phyloP scores from a whole-genome alignment of 1,140 invertebrate species.

The Nephila pilipes region DNA sequence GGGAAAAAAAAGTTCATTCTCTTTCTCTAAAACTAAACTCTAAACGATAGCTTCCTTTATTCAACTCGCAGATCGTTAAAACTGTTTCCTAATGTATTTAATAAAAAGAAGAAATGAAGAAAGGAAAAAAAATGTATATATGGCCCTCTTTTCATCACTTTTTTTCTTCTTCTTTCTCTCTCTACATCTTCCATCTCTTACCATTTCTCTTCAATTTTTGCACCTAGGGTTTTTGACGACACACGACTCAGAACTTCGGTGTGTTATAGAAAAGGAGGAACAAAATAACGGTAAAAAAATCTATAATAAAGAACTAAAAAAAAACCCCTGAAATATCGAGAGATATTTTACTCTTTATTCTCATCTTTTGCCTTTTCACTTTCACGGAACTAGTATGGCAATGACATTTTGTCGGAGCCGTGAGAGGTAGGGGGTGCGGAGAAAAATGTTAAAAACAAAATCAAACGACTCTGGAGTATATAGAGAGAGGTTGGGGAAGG shows the following conservation, averaged over 20 bases:
- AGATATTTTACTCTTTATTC: slow-evolving; percentile 60
- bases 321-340: slow-evolving; percentile 39
- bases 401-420: slow-evolving; percentile 50
- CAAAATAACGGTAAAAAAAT: background rate
- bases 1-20: background rate
- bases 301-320: slow-evolving; percentile 4
- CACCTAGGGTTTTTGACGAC: slow-evolving; percentile 42
- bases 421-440: background rate
- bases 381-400: background rate
- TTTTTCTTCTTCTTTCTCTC: background rate
- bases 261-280: background rate
- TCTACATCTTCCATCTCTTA: background rate
- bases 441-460: slow-evolving; percentile 71
- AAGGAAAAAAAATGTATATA: slow-evolving; percentile 25
- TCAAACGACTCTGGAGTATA: slow-evolving; percentile 34
- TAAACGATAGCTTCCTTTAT: slow-evolving; percentile 25
- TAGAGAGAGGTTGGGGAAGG: background rate
- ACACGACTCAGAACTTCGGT: slow-evolving; percentile 22
- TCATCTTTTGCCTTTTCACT: slow-evolving; percentile 44
- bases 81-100: slow-evolving; percentile 59
- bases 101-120: slow-evolving; percentile 42
- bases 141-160: background rate
- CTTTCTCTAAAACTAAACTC: slow-evolving; percentile 18
- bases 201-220: slow-evolving; percentile 55
- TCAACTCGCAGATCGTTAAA: slow-evolving; percentile 50